These are phyloP conservation scores for Amaurobius ferox DNA, from an alignment of 2,888 invertebrate genomes.

Conservation along the genomic window DNA sequence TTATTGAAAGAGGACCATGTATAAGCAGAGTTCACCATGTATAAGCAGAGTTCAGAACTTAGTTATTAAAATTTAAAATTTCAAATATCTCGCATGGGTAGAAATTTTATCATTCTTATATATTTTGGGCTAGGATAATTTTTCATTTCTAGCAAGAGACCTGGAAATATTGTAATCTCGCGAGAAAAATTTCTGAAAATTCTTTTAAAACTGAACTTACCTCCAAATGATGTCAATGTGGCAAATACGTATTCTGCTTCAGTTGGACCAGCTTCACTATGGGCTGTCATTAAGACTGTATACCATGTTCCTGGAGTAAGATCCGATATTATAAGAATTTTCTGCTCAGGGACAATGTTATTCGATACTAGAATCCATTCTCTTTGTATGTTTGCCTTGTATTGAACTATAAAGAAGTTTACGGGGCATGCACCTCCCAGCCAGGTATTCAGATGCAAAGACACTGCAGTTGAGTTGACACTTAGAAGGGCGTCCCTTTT, in stretches of 20 bases:
- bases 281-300: slow-evolving; percentile 78
- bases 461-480: slow-evolving; percentile 71
- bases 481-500: slow-evolving; percentile 67
- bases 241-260: slow-evolving; percentile 78
- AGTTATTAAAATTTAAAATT: no score
- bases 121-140: no score
- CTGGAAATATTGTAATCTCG: no score
- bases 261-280: slow-evolving; percentile 79
- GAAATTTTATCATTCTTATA: no score
- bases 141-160: no score
- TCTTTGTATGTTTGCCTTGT: slow-evolving; percentile 61
- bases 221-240: slow-evolving; percentile 77
- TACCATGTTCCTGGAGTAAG: slow-evolving; percentile 78
- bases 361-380: slow-evolving; percentile 71
- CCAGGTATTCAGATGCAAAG: slow-evolving; percentile 72
- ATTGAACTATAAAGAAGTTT: slow-evolving; percentile 73
- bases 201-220: no score
- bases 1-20: no score
- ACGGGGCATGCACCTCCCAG: slow-evolving; percentile 72
- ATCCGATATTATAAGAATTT: slow-evolving; percentile 74
- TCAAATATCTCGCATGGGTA: no score
- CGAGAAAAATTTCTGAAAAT: no score
- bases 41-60: no score
- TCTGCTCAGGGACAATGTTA: slow-evolving; percentile 72
- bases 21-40: no score